Base-by-base conservation (phyloP, 1,140 invertebrate genomes). In the Drosophila asahinai region DNA sequence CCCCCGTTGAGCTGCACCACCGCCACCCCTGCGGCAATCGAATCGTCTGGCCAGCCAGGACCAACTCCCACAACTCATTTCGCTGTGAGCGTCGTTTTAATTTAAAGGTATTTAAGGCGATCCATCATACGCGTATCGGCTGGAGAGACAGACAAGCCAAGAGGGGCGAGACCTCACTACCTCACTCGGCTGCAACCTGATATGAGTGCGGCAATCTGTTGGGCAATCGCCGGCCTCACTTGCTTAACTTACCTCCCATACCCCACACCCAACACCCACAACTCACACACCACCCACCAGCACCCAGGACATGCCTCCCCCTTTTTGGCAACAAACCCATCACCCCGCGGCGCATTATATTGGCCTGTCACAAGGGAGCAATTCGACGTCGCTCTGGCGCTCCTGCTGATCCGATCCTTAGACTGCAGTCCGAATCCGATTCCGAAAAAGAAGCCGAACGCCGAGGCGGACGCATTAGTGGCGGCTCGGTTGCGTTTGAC, bases 101-200 rank as follows among this genome's bases (percentile, higher is more conserved):
- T 92, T 92, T 92, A 91, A 92, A 92, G 91, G 91, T 92, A 92
- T 92, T 92, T 91, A 91, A 91, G 82, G 82, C 91, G 89, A 92
- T 92, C 91, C 91, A 92, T 92, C 91, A 92, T 84, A 89, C 86
- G 70, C 86, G 60, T 89, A 89, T 87, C 83, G 82, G 83, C 73
- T 51, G 62, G 64, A 70, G 63, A 72, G 63, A 68, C 68, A 70
- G 71, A 42, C 52, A 47, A 60, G 54, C 49, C 45, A 43, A 51
- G 75, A 60, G 62, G 52, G 36, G 11, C 55, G 33, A 22, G 1
- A 8, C 47, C 33, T 42, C 57, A 36, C 48, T 40, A 64, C 66
- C 42, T 38, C 14, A 9, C 14, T 70, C 63, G 77, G 43, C 47
- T 92, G 91, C 91, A 92, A 92, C 91, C 80, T 83, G 91, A 92